A percentile compares a stretch with the other conserved stretches of the same genome.
Conservation (phyloP, 2,113 vertebrate species). For the Miniopterus natalensis region DNA sequence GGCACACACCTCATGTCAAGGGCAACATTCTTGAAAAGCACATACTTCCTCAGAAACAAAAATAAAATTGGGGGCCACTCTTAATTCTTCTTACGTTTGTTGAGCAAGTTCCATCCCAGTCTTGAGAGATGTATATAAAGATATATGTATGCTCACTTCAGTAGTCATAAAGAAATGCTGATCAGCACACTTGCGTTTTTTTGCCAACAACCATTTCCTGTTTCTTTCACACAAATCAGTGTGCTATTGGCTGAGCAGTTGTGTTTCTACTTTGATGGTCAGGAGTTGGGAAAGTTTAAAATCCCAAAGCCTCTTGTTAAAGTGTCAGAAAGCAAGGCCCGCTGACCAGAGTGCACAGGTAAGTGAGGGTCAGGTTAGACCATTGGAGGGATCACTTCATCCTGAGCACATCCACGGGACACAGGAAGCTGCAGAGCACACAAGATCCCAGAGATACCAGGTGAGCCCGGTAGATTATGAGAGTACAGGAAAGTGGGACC, state of each 20-base stretch:
- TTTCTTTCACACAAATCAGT: neutral
- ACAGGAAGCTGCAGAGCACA: neutral
- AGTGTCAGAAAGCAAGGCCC: neutral
- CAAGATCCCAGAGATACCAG: neutral
- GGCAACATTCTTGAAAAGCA: neutral
- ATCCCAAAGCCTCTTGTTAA: neutral
- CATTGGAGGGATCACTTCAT: neutral
- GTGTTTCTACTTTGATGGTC: neutral
- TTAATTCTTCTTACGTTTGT: neutral
- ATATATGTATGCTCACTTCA: neutral
- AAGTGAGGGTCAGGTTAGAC: neutral
- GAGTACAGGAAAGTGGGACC: neutral
- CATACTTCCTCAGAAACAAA: conserved; percentile 2
- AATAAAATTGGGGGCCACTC: neutral
- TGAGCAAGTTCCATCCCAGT: neutral
- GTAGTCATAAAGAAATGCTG: neutral
- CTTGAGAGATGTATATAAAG: neutral
- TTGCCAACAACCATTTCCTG: neutral
- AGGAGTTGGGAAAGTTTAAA: neutral
- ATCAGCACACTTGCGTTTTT: neutral
- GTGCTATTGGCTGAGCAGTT: neutral
- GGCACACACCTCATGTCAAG: neutral
- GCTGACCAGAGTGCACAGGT: neutral
- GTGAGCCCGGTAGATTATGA: neutral
- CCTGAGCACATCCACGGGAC: neutral